A percentile compares a stretch with the other conserved stretches of the same genome.
Evolutionary conservation across 2,797 vertebrate species (phyloP).

Genomic region (Brachyalestes nurse): DNA sequence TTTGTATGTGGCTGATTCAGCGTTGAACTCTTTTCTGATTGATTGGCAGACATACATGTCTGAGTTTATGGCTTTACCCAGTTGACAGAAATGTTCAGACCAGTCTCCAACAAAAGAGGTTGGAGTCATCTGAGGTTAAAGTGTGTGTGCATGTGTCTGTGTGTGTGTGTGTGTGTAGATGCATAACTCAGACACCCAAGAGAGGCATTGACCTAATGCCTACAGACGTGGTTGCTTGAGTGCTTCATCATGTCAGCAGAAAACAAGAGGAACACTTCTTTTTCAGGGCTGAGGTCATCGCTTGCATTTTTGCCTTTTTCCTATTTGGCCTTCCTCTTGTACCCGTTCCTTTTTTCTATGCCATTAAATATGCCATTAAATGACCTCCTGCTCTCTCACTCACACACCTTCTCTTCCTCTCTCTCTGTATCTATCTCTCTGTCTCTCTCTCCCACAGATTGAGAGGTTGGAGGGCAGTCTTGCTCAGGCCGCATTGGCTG

Average conservation of each 20-base stretch:
- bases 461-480: conserved; percentile 92
- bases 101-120: no score
- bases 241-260: conserved; percentile 59
- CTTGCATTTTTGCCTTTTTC: background rate
- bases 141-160: background rate
- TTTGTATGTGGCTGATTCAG: background rate
- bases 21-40: background rate
- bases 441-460: conserved; percentile 76
- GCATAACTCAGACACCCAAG: conserved; percentile 54
- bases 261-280: conserved; percentile 28
- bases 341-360: background rate
- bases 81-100: background rate
- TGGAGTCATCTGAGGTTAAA: background rate
- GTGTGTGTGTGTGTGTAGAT: no score
- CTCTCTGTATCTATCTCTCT: no score
- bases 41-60: background rate
- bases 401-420: no score
- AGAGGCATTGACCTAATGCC: conserved; percentile 60
- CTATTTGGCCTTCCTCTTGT: conserved; percentile 4
- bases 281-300: conserved; percentile 49
- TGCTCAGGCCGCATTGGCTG: conserved; percentile 72
- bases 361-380: conserved; percentile 4
- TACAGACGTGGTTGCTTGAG: conserved; percentile 49
- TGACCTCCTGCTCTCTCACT: background rate
- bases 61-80: background rate